Evolutionary conservation across 2,888 invertebrate genomes (phyloP).

Genomic region (Rhaphigaster nebulosa): DNA sequence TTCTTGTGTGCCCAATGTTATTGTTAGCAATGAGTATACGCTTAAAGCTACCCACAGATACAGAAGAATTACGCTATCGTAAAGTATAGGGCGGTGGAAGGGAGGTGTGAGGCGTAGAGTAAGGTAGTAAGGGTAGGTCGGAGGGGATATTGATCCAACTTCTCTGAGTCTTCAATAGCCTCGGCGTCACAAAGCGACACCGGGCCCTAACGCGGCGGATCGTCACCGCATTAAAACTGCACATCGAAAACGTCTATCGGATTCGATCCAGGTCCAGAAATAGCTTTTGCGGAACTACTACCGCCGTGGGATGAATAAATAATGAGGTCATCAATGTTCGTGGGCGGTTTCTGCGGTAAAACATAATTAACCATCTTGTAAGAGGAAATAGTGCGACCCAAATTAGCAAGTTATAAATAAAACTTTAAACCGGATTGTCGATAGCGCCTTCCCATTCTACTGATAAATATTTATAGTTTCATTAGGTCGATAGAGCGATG

Average conservation of each 20-base stretch:
- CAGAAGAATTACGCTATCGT: neutral
- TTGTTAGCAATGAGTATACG: no score
- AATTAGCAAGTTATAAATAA: neutral
- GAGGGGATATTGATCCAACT: slow-evolving; percentile 9
- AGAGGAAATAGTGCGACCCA: neutral
- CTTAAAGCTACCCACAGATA: no score
- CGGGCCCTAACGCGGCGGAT: neutral
- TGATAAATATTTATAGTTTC: neutral
- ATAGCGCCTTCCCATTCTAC: neutral
- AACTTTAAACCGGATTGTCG: neutral
- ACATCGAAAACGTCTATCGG: neutral
- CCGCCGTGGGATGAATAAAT: neutral
- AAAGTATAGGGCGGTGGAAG: neutral
- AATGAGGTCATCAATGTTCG: neutral
- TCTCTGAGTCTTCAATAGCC: neutral
- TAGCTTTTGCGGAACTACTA: neutral
- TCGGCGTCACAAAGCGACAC: neutral
- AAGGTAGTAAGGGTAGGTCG: slow-evolving; percentile 46
- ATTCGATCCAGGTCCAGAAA: neutral
- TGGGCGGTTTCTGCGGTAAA: neutral
- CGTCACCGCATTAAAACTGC: neutral
- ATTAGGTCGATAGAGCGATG: neutral
- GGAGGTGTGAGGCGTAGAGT: neutral
- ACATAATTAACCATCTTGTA: neutral
- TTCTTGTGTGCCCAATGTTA: no score